A percentile compares a stretch with the other conserved stretches of the same genome.
Evolutionary conservation across 2,888 invertebrate genomes (phyloP).

Genomic region (Cotesia congregata): DNA sequence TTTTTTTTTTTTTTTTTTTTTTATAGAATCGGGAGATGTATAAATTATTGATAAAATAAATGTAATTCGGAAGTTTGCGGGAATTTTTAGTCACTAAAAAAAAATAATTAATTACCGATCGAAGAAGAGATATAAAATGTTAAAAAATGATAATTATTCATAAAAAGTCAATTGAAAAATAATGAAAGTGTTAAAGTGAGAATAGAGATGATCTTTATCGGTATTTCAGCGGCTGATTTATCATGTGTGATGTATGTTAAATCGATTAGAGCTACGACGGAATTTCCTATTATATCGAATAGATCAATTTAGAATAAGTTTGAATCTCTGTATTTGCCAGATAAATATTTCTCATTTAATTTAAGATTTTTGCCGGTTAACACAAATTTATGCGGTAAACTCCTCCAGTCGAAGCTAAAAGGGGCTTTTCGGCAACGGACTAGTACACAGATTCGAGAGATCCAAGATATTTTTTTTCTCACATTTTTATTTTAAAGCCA

Average conservation of each 20-base stretch:
- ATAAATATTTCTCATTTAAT: constrained; percentile 21
- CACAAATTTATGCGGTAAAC: constrained; percentile 30
- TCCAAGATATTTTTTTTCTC: constrained; percentile 29
- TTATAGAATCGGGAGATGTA: not conserved
- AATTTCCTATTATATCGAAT: constrained; percentile 45
- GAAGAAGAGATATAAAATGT: not conserved
- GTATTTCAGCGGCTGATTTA: constrained; percentile 26
- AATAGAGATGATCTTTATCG: constrained; percentile 26
- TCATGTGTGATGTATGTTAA: constrained; percentile 23
- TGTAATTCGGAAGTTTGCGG: too few relatives aligned
- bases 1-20: too few relatives aligned
- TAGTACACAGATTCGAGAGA: constrained; percentile 50
- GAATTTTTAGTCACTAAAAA: too few relatives aligned
- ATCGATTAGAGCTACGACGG: constrained; percentile 36
- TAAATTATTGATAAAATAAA: not conserved
- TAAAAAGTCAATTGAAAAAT: constrained; percentile 16
- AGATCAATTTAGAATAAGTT: constrained; percentile 46
- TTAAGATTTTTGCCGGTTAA: constrained; percentile 19
- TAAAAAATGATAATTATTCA: constrained; percentile 1
- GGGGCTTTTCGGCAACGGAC: constrained; percentile 22
- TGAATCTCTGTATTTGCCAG: constrained; percentile 37
- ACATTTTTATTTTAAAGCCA: constrained; percentile 3
- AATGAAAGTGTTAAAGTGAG: constrained; percentile 16
- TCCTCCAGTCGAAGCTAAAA: constrained; percentile 25
- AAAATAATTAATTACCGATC: too few relatives aligned